Conservation (phyloP, 2,113 vertebrate genomes). For the Hystrix cristata region DNA sequence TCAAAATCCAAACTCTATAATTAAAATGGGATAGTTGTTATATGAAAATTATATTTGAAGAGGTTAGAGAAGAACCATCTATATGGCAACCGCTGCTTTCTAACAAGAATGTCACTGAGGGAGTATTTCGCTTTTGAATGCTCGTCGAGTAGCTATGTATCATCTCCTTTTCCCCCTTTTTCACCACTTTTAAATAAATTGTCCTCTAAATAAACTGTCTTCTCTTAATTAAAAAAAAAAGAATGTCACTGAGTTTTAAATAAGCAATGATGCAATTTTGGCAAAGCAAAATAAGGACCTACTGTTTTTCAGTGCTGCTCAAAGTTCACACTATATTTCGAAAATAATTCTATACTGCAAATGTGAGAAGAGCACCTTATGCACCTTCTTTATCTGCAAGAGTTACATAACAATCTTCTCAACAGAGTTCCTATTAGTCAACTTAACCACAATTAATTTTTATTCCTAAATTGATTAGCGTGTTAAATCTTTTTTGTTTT, state of each 20-base stretch:
- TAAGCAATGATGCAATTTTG: not conserved
- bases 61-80: not conserved
- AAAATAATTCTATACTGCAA: slow-evolving; percentile 41
- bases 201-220: too few species aligned
- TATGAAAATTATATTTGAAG: slow-evolving; percentile 3
- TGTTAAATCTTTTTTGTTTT: not conserved
- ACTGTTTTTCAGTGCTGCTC: not conserved
- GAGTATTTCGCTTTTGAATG: too few species aligned
- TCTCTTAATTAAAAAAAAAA: too few species aligned
- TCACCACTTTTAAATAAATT: too few species aligned
- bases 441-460: slow-evolving; percentile 37
- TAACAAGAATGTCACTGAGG: not conserved
- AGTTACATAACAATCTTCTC: slow-evolving; percentile 33
- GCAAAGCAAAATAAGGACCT: slow-evolving; percentile 34
- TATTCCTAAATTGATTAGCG: not conserved
- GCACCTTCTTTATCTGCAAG: not conserved
- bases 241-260: not conserved
- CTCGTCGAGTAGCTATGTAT: too few species aligned
- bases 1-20: slow-evolving; percentile 1
- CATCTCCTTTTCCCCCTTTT: too few species aligned
- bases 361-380: not conserved
- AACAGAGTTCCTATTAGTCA: not conserved
- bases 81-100: not conserved
- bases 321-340: not conserved
- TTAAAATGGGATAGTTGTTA: not conserved